Conservation (phyloP, 2,113 vertebrate species). For the Falcunculus frontatus region DNA sequence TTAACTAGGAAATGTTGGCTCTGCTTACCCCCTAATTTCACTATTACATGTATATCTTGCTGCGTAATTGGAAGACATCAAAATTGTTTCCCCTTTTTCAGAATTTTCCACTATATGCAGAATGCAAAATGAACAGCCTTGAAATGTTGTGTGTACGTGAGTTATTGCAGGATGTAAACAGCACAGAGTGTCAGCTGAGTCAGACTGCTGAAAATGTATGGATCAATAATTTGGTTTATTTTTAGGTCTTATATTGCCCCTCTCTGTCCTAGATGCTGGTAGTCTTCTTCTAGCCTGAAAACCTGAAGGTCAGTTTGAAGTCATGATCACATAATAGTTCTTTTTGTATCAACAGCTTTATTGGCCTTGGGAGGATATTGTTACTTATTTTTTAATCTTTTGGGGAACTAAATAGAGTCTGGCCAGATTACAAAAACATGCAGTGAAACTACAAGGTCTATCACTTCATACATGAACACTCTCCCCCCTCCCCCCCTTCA, state of each 20-base stretch:
- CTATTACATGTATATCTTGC: background rate
- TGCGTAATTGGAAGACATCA: background rate
- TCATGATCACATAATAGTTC: conserved; percentile 9
- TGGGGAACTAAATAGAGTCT: background rate
- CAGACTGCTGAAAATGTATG: conserved; percentile 1
- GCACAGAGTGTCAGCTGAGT: background rate
- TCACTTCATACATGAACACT: background rate
- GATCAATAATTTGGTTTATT: conserved; percentile 46
- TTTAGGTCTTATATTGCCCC: conserved; percentile 29
- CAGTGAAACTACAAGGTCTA: background rate
- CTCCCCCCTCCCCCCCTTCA: accelerated
- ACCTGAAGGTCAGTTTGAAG: conserved; percentile 43
- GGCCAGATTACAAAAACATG: background rate
- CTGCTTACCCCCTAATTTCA: background rate
- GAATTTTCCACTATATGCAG: background rate
- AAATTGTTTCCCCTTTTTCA: background rate
- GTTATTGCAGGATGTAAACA: background rate
- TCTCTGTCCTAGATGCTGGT: background rate
- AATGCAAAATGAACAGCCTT: background rate
- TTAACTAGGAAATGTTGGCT: background rate
- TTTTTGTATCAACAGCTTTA: conserved; percentile 34
- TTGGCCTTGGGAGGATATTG: background rate
- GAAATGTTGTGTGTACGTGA: background rate
- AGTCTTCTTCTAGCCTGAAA: conserved; percentile 21
- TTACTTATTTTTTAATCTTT: conserved; percentile 35